Evolutionary conservation across 1,140 invertebrate genomes (phyloP), one percentile per base, ranked within the genome.

Genomic region (Trialeurodes vaporariorum): DNA sequence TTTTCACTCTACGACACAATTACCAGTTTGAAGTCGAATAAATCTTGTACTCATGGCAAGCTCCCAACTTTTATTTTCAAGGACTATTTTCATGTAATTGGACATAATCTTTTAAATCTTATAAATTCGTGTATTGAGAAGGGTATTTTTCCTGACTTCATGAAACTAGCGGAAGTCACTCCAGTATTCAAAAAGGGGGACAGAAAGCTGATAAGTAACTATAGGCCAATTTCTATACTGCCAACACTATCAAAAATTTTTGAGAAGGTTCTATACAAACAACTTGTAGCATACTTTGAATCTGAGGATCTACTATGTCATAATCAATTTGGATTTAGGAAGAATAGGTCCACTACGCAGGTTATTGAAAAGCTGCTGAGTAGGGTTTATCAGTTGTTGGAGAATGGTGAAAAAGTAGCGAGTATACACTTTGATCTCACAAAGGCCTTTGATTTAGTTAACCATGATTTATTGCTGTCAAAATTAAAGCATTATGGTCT

Each of bases 161-260:
- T 64, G 22, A 25, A 64, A 64, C 2, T 24, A 25, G 63, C 2
- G 9, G 21, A 17, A 11, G 27, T 64, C 22, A 64, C 27, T n/a
- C 63, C 26, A 5, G 9, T 64, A 2, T 27, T 26, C 26, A 64
- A 64, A 64, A 25, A 21, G 22, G 26, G 26, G 17, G 25, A 64
- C 25, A 17, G 22, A 24, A 27, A 27, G 25, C 21, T 26, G 12
- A n/a, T 64, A 21, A 64, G 13, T 11, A 64, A 64, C 63, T 64
- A 64, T n/a, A 17, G 63, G 5, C 63, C 63, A 26, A 64, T 64
- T 26, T 24, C 63, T 25, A 64, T 64, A n/a, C 2, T 64, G 17
- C 63, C 63, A 26, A 27, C 63, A 17, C 21, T 64, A n/a, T 17
- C 24, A 2, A 64, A 64, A 64, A 9, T 64, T 26, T 26, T 64